These are phyloP conservation scores for Zoanthus sansibaricus DNA, from an alignment of 92 coral and sea anemone genomes.

Conservation along the genomic window DNA sequence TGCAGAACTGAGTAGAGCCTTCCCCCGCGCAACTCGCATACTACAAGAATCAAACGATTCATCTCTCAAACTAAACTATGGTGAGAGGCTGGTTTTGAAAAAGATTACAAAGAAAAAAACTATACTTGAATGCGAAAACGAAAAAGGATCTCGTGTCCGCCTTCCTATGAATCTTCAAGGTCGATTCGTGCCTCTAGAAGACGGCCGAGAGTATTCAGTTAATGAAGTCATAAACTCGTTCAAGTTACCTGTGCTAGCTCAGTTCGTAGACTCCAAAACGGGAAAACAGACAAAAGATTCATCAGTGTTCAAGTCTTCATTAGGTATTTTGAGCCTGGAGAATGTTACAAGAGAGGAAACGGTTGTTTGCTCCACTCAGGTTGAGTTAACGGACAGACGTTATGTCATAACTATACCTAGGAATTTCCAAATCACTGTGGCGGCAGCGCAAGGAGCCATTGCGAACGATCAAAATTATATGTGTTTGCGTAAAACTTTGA, in stretches of 20 bases:
- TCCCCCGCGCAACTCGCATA: background rate
- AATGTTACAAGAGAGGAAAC: background rate
- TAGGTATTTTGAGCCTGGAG: background rate
- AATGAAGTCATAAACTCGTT: conserved; percentile 29
- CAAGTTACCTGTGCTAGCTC: conserved; percentile 29
- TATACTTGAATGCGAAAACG: conserved; percentile 10
- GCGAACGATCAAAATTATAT: background rate
- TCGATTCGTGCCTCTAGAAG: conserved; percentile 7
- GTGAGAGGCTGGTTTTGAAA: conserved; percentile 1
- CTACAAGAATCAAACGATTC: background rate
- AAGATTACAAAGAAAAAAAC: background rate
- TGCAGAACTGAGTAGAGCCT: background rate
- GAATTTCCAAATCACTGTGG: background rate
- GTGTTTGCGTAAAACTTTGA: background rate
- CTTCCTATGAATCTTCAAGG: conserved; percentile 23
- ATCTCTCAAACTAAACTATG: background rate
- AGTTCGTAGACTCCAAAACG: conserved; percentile 15
- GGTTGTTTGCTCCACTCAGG: background rate
- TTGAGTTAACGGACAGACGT: background rate
- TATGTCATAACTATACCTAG: background rate
- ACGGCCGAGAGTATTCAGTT: conserved; percentile 32
- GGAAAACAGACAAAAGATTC: background rate
- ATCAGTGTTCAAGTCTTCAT: background rate
- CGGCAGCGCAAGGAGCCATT: background rate
- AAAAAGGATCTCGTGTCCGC: conserved; percentile 19